A percentile compares a stretch with the other conserved stretches of the same genome.
phyloP scores from a whole-genome alignment of 2,797 vertebrate genomes.

The Anas acuta region DNA sequence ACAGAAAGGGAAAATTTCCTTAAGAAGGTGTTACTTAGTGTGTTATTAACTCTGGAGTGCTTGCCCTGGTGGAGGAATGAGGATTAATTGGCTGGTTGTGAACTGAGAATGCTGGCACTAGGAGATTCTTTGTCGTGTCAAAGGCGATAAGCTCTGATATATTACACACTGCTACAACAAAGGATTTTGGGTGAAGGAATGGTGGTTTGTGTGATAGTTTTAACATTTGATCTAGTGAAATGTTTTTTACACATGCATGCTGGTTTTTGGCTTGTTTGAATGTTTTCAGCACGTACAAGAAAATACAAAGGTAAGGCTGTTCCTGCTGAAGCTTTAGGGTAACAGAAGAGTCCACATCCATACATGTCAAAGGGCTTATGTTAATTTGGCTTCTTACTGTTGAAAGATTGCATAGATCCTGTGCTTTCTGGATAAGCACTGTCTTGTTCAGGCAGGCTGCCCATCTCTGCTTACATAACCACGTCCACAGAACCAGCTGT shows the following conservation, averaged over 20 bases:
- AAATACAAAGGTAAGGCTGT: background rate
- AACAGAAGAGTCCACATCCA: background rate
- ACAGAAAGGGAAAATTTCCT: background rate
- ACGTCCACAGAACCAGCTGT: rapidly evolving
- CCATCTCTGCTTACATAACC: background rate
- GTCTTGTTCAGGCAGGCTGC: constrained; percentile 7
- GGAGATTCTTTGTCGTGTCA: constrained; percentile 45
- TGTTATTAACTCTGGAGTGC: constrained; percentile 5
- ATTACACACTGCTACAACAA: constrained; percentile 1
- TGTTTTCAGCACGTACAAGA: background rate
- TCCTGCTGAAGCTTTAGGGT: background rate
- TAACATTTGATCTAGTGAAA: background rate
- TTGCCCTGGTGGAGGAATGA: constrained; percentile 25
- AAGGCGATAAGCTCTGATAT: constrained; percentile 15
- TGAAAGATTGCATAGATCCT: background rate
- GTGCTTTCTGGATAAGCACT: background rate
- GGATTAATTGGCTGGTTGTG: constrained; percentile 39
- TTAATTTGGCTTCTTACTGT: background rate
- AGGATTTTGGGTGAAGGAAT: background rate
- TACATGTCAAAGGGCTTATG: background rate
- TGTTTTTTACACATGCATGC: rapidly evolving
- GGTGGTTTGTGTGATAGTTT: background rate
- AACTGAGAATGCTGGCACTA: constrained; percentile 32
- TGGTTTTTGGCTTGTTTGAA: background rate
- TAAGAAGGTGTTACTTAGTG: background rate